Base-by-base conservation (phyloP, 2,888 invertebrate genomes). In the Stenotaenia linearis region DNA sequence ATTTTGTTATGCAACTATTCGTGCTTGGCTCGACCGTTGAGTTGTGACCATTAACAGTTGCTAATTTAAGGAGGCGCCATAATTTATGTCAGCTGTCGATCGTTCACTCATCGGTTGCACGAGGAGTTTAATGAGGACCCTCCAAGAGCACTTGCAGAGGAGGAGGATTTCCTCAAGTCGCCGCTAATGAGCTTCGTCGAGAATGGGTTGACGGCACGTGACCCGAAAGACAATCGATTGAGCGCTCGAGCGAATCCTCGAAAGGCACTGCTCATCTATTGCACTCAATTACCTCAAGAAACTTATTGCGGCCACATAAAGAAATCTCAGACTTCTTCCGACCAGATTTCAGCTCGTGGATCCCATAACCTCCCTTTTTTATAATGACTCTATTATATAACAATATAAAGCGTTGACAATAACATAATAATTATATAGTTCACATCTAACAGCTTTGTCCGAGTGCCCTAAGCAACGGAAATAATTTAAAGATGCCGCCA, bases 151-250 rank as follows among this genome's bases (percentile, higher is more conserved):
- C 76, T 32, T 75, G 23, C 69, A 69, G 61, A 25, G 21, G 61
- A 56, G 30, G 78, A 78, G 78, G 56, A 78, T 78, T 78, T 78
- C 28, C 78, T 56, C 78, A 78, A 78, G 78, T 78, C 78, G 78
- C 30, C 78, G 56, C 37, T 78, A 78, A 78, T 56, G 56, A 78
- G 78, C 78, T 78, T 78, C 78, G 56, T 78, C 56, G 69, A 56
- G 30, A 78, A 78, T 78, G 78, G 78, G 78, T 56, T 50, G 28
- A 35, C 30, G 78, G 40, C 77, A 77, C 77, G 77, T 77, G 77
- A 77, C 40, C 77, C 69, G 69, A 69, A 69, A 69, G 69, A 69
- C 25, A 69, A 69, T 69, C 69, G 69, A 69, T 69, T 69, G 25
- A 4, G 23, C 69, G 69, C 69, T 28, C 69, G 69, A 28, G 69